Evolutionary conservation across 2,888 invertebrate genomes (phyloP), one percentile per base, ranked within the genome.

Genomic region (Cetonia aurata): DNA sequence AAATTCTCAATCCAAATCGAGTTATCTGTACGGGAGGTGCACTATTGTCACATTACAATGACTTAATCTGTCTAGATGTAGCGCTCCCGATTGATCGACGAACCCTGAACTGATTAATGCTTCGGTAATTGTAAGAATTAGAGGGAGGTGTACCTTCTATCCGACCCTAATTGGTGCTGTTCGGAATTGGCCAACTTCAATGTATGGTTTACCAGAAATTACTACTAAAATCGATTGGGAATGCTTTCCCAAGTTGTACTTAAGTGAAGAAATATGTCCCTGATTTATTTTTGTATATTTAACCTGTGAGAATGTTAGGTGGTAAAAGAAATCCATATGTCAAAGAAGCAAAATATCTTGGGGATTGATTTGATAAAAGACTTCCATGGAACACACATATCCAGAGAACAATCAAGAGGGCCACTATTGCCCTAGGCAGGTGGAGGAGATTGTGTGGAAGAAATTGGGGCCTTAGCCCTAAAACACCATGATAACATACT

Each of bases 21-120:
- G 69, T 69, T 69, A 69, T 69, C 60, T 62, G 69, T 62, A 53
- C 62, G 62, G 50, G 48, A 62, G 62, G 50, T 62, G 62, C 62
- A 62, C 69, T 62, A 69, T 69, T 69, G 69, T 69, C 69, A 69
- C 69, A 69, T 69, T 60, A 69, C 69, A 69, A 69, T 69, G 69
- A 62, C 69, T 69, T 69, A 69, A 69, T 69, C 69, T 69, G 69
- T 69, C 69, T 60, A 62, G 60, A 62, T 62, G 62, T 62, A 62
- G 62, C 62, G 62, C 46, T 56, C 67, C 56, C 67, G 67, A 67
- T 67, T 67, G 67, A 67, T 67, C 55, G 48, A 44, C 67, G 67
- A 55, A 55, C 67, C 67, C 67, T 67, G 56, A 67, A 67, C 56
- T 67, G 67, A 67, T 67, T 67, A 67, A 67, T 67, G 67, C 33